These are phyloP conservation scores for Agrochola circellaris DNA, from an alignment of 2,888 invertebrate genomes.

Conservation along the genomic window DNA sequence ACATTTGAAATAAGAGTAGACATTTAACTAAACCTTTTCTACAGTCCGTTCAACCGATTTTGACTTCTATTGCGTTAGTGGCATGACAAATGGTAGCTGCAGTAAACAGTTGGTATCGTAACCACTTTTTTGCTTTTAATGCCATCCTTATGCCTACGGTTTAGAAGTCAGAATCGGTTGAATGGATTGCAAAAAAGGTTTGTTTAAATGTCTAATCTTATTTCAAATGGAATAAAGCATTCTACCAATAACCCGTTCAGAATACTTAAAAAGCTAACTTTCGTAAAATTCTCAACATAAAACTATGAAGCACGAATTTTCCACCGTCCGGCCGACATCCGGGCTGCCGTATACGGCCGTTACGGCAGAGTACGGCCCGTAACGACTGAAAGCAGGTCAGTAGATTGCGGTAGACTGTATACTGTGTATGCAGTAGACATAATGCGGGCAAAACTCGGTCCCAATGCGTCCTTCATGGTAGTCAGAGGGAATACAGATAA, in stretches of 20 bases:
- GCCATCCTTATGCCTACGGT: too few relatives aligned
- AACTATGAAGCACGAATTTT: constrained; percentile 18
- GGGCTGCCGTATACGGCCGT: constrained; percentile 29
- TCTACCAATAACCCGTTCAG: background rate
- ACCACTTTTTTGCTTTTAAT: too few relatives aligned
- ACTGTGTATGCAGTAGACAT: constrained; percentile 62
- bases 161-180: too few relatives aligned
- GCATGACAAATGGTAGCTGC: too few relatives aligned
- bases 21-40: too few relatives aligned
- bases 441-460: constrained; percentile 58
- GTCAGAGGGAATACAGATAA: constrained; percentile 17
- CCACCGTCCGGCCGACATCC: background rate
- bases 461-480: constrained; percentile 38
- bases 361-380: constrained; percentile 44
- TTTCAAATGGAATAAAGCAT: too few relatives aligned
- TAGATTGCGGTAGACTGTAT: constrained; percentile 52
- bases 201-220: too few relatives aligned
- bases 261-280: background rate
- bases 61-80: too few relatives aligned
- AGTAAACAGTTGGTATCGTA: too few relatives aligned
- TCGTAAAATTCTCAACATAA: background rate
- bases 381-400: constrained; percentile 57
- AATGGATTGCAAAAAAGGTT: too few relatives aligned
- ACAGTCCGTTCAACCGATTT: too few relatives aligned
- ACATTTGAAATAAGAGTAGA: too few relatives aligned